Evolutionary conservation across 1,140 invertebrate genomes (phyloP).

Genomic region (Battus philenor): DNA sequence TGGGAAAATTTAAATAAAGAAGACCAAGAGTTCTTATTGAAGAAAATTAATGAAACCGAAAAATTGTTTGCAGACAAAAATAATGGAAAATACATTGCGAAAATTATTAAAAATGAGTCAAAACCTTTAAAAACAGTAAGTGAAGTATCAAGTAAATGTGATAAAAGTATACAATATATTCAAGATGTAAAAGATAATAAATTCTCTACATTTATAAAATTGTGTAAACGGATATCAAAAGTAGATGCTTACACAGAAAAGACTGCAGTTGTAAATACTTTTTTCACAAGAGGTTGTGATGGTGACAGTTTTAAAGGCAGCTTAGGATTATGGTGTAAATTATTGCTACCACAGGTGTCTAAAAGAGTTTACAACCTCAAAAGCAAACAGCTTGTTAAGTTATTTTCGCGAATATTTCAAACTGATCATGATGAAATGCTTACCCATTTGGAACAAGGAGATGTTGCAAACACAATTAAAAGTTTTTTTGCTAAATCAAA

Average conservation of each 20-base stretch:
- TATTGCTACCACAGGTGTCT: constrained; percentile 88
- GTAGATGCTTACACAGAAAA: constrained; percentile 89
- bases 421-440: constrained; percentile 88
- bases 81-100: constrained; percentile 64
- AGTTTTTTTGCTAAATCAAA: constrained; percentile 85
- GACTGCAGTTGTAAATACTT: constrained; percentile 83
- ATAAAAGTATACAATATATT: constrained; percentile 12
- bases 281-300: constrained; percentile 81
- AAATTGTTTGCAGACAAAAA: constrained; percentile 72
- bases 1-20: constrained; percentile 82
- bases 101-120: constrained; percentile 55
- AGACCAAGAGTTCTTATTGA: constrained; percentile 81
- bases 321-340: constrained; percentile 87
- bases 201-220: constrained; percentile 85
- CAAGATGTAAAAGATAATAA: constrained; percentile 79
- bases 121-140: constrained; percentile 15
- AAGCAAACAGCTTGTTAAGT: constrained; percentile 92
- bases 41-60: constrained; percentile 78
- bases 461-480: constrained; percentile 92
- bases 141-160: constrained; percentile 14
- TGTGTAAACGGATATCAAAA: constrained; percentile 87
- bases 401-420: constrained; percentile 89
- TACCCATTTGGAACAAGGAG: constrained; percentile 90
- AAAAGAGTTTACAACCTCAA: constrained; percentile 94
- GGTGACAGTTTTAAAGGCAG: constrained; percentile 86